Conservation (phyloP, 2,797 vertebrate species). For the Ctenosaura bakeri region DNA sequence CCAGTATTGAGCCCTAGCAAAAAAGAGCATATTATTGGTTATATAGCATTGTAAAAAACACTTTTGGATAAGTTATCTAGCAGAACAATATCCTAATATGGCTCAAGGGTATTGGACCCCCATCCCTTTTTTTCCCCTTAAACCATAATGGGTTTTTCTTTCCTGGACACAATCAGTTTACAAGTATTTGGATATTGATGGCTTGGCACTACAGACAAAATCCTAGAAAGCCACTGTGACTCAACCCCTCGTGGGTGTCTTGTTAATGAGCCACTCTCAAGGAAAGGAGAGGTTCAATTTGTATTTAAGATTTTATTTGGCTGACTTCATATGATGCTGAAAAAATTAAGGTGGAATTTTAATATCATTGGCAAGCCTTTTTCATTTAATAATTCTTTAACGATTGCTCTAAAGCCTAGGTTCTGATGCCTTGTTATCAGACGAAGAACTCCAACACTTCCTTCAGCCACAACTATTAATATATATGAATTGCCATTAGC, state of each 20-base stretch:
- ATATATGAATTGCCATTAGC: background rate
- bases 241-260: background rate
- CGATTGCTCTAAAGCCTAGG: background rate
- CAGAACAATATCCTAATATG: accelerated
- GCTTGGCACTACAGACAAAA: too few species aligned
- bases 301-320: background rate
- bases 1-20: slow-evolving; percentile 83
- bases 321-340: background rate
- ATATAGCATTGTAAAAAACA: accelerated
- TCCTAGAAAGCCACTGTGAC: too few species aligned
- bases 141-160: background rate
- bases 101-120: background rate
- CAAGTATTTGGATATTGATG: background rate
- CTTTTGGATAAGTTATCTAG: background rate
- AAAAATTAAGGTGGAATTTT: background rate
- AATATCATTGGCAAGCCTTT: background rate
- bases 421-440: background rate
- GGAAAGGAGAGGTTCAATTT: background rate
- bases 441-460: background rate
- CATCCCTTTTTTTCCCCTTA: background rate
- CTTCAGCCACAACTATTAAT: background rate
- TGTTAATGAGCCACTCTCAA: background rate
- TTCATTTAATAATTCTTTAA: background rate
- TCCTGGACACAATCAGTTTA: background rate
- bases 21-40: background rate